A percentile compares a stretch with the other conserved stretches of the same genome.
Evolutionary conservation across 2,888 invertebrate species (phyloP).

Genomic region (Morpho deidamia): DNA sequence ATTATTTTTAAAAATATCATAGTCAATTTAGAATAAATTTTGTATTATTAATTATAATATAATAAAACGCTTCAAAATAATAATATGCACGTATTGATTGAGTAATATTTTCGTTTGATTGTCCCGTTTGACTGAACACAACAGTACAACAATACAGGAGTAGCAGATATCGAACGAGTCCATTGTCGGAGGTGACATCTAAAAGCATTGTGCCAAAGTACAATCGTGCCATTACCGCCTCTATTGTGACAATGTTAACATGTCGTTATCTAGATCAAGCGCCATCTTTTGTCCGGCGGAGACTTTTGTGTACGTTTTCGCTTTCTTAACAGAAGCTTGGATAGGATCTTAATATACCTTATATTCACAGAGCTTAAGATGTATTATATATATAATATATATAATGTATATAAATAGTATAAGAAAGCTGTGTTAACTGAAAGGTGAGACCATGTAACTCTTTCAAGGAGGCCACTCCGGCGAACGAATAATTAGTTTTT

Average conservation of each 20-base stretch:
- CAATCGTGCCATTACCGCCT: constrained; percentile 73
- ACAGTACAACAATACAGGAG: constrained; percentile 40
- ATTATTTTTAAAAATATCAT: too few species aligned
- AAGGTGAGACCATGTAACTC: too few species aligned
- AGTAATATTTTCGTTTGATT: constrained; percentile 53
- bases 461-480: not conserved
- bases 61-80: not conserved
- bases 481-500: not conserved
- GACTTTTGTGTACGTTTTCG: constrained; percentile 57
- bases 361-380: not conserved
- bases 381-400: too few species aligned
- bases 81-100: constrained; percentile 16
- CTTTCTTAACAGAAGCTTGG: constrained; percentile 8
- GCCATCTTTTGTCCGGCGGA: constrained; percentile 72
- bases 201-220: constrained; percentile 73
- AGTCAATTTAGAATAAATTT: too few species aligned
- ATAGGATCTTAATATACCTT: not conserved
- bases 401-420: not conserved
- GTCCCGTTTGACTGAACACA: constrained; percentile 54
- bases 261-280: constrained; percentile 76
- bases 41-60: too few species aligned
- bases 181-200: constrained; percentile 71
- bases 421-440: too few species aligned
- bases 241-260: constrained; percentile 77
- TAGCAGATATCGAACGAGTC: constrained; percentile 62